Percentiles rank a stretch among this genome's conserved stretches.
Conservation (phyloP, 2,797 vertebrate species). For the Dallia pectoralis region DNA sequence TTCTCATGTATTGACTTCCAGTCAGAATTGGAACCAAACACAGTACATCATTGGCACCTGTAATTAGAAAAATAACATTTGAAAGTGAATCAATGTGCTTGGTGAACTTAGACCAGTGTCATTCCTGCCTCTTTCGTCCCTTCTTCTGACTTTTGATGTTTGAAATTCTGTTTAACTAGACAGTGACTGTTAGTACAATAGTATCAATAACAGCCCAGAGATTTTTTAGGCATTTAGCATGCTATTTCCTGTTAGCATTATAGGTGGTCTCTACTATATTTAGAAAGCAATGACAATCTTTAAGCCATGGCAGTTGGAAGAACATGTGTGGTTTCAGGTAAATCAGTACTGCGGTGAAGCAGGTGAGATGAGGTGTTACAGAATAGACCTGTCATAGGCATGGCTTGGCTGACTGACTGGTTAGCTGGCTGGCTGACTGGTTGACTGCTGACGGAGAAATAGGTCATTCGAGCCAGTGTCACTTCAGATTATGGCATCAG, state of each 20-base stretch:
- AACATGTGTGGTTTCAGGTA: not conserved
- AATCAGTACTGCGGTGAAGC: slow-evolving; percentile 1
- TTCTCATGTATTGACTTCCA: too few species aligned
- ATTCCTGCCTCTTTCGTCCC: too few species aligned
- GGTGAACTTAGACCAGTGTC: too few species aligned
- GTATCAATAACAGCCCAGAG: not conserved
- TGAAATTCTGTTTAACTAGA: not conserved
- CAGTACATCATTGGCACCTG: too few species aligned
- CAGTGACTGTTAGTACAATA: not conserved
- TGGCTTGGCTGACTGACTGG: not conserved
- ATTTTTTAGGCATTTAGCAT: not conserved
- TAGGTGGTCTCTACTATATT: not conserved
- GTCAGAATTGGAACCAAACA: too few species aligned
- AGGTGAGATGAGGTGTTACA: slow-evolving; percentile 11
- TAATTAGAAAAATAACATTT: too few species aligned
- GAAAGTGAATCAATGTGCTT: too few species aligned
- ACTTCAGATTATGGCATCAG: slow-evolving; percentile 3
- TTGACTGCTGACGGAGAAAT: not conserved
- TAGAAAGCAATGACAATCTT: not conserved
- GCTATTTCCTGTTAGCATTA: not conserved
- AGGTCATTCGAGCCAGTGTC: not conserved
- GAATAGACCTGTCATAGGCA: not conserved
- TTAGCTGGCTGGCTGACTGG: not conserved
- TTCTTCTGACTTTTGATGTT: not conserved
- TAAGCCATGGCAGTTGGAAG: not conserved